Conservation (phyloP, 2,888 invertebrate species). For the Stramonita haemastoma region DNA sequence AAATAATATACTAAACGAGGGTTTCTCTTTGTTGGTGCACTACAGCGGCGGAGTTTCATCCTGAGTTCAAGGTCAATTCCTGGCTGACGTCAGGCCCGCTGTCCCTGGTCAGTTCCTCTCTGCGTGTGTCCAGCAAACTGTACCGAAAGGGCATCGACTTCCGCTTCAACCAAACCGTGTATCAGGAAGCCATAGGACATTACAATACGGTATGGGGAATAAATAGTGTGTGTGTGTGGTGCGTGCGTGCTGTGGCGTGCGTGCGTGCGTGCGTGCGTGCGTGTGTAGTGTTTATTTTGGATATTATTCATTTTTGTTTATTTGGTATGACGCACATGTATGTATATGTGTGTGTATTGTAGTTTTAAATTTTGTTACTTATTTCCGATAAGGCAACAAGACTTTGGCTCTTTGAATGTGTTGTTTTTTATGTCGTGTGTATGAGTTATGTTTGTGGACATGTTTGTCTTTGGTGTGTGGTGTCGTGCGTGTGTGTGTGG, state of each 20-base stretch:
- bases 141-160: constrained; percentile 41
- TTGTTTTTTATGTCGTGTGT: neutral
- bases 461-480: neutral
- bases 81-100: constrained; percentile 40
- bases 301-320: no score
- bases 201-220: constrained; percentile 40
- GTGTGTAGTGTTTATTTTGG: neutral
- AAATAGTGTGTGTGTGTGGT: neutral
- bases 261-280: neutral
- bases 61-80: constrained; percentile 29
- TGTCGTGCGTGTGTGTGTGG: no score
- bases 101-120: constrained; percentile 27
- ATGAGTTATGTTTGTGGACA: neutral
- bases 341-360: no score
- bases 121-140: constrained; percentile 33
- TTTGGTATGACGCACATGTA: no score
- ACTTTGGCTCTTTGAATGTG: neutral
- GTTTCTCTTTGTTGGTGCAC: neutral
- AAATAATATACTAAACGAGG: no score
- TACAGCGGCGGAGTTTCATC: constrained; percentile 33
- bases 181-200: constrained; percentile 35
- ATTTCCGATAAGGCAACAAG: no score
- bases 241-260: neutral
- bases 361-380: no score
- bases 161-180: constrained; percentile 47